Percentiles rank a stretch among this genome's conserved stretches.
These are phyloP conservation scores for Hapalemur alaotrensis DNA, from an alignment of 2,797 vertebrate species.

Conservation along the genomic window DNA sequence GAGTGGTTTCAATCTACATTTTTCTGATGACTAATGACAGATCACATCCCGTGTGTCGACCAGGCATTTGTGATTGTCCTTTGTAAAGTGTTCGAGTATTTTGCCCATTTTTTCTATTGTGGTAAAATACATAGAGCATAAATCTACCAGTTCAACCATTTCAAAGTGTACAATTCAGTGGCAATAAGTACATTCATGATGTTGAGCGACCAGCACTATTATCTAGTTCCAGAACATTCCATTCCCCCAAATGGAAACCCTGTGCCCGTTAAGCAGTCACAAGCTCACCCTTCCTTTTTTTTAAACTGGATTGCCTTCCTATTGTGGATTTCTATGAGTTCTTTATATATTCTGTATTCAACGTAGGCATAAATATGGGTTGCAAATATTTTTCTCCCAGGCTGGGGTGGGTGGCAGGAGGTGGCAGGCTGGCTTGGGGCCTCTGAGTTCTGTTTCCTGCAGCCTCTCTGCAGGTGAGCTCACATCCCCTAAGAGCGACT, in stretches of 20 bases:
- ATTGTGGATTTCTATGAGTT: neutral
- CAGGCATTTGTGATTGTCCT: neutral
- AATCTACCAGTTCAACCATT: neutral
- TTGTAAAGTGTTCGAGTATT: neutral
- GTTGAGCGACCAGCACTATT: neutral
- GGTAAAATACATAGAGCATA: neutral
- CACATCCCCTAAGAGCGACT: conserved; percentile 93
- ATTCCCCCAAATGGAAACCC: neutral
- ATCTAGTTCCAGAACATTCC: neutral
- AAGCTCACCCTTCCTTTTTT: neutral
- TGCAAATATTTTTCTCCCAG: neutral
- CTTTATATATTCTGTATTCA: neutral
- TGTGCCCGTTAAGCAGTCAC: neutral
- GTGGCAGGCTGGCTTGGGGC: neutral
- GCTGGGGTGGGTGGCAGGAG: neutral
- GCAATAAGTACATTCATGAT: neutral
- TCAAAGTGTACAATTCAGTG: neutral
- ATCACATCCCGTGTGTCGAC: neutral
- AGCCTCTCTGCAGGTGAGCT: conserved; percentile 82
- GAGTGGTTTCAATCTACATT: neutral
- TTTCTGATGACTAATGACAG: neutral
- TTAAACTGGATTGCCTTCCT: neutral
- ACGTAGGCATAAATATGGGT: neutral
- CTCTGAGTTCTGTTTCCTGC: conserved; percentile 37
- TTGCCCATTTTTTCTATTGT: neutral